Conservation (phyloP, 30 jellyfish, hydroid and myxozoan genomes). For the Nemopilema nomurai region DNA sequence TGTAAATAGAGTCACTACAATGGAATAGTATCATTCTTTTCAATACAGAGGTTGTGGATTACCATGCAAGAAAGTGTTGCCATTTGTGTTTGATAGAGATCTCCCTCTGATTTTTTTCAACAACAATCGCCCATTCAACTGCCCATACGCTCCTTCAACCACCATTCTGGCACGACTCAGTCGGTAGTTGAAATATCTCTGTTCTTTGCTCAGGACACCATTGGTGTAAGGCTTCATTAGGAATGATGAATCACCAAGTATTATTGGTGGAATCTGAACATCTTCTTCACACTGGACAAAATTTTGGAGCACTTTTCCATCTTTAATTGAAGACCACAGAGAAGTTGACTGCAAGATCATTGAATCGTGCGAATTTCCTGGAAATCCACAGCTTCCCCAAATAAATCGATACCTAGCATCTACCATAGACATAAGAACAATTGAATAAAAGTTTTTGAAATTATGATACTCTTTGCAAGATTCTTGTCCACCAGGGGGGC, state of each 20-base stretch:
- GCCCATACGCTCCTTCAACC: slow-evolving; percentile 51
- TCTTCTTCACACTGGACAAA: slow-evolving; percentile 11
- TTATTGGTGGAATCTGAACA: slow-evolving; percentile 36
- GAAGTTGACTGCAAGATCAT: slow-evolving; percentile 61
- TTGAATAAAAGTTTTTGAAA: too few relatives aligned
- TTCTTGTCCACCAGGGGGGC: too few relatives aligned
- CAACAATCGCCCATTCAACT: slow-evolving; percentile 61
- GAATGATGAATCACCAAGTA: slow-evolving; percentile 57
- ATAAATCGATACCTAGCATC: too few relatives aligned
- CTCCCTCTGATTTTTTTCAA: slow-evolving; percentile 49
- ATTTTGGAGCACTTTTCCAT: slow-evolving; percentile 46
- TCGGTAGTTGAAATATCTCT: too few relatives aligned
- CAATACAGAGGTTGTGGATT: slow-evolving; percentile 56
- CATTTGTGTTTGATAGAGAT: slow-evolving; percentile 18
- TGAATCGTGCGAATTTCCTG: slow-evolving; percentile 68
- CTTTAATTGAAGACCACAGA: slow-evolving; percentile 40
- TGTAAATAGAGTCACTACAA: too few relatives aligned
- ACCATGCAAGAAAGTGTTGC: slow-evolving; percentile 59
- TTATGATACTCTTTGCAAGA: too few relatives aligned
- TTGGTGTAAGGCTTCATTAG: slow-evolving; percentile 59
- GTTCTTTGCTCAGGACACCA: slow-evolving; percentile 61
- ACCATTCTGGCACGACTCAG: too few relatives aligned
- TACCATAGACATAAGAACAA: too few relatives aligned
- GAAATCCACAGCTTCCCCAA: too few relatives aligned
- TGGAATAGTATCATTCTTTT: too few relatives aligned